Percentiles rank a stretch among this genome's conserved stretches.
Evolutionary conservation across 2,888 invertebrate species (phyloP).

Genomic region (Himalopsyche tibetana): DNA sequence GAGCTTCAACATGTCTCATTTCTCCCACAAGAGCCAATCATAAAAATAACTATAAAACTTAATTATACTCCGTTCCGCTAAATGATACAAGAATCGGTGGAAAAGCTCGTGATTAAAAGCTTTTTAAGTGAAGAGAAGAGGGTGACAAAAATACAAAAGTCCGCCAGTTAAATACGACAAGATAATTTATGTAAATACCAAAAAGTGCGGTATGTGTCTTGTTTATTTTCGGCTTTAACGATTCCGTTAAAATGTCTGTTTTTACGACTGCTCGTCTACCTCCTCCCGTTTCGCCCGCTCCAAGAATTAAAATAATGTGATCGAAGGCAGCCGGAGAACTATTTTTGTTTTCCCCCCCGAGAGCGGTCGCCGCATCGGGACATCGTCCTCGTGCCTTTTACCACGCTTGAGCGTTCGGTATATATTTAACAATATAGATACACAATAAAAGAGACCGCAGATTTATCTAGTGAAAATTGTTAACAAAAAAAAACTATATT

Average conservation of each 20-base stretch:
- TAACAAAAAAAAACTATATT: too few relatives aligned
- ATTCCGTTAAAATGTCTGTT: conserved; percentile 34
- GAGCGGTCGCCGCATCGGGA: not conserved
- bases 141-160: conserved; percentile 16
- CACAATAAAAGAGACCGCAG: too few relatives aligned
- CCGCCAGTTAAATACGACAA: not conserved
- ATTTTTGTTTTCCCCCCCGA: conserved; percentile 9
- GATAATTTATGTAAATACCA: conserved; percentile 26
- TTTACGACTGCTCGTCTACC: not conserved
- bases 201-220: conserved; percentile 20
- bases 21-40: too few relatives aligned
- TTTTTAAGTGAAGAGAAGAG: conserved; percentile 2
- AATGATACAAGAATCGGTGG: too few relatives aligned
- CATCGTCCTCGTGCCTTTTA: not conserved
- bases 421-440: too few relatives aligned
- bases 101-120: not conserved
- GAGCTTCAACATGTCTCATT: too few relatives aligned
- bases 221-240: conserved; percentile 31
- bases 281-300: not conserved
- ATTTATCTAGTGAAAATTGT: too few relatives aligned
- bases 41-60: too few relatives aligned
- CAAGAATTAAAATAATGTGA: not conserved
- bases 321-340: conserved; percentile 3
- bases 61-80: too few relatives aligned
- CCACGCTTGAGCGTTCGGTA: too few relatives aligned